Percentiles rank a stretch among this genome's conserved stretches.
Conservation (phyloP, 2,797 vertebrate genomes). For the Adrianichthys oophorus region DNA sequence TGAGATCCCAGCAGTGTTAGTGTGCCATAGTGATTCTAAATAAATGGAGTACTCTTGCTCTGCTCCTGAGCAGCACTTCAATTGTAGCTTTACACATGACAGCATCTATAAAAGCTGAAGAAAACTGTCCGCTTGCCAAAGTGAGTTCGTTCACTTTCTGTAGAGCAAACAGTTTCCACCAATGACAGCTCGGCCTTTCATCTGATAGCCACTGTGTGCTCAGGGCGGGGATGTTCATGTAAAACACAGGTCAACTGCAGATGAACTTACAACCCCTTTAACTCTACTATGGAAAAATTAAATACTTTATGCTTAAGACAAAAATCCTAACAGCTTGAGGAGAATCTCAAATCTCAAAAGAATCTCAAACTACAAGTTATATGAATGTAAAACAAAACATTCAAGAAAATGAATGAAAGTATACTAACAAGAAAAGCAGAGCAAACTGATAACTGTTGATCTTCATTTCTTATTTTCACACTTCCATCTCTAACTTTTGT, state of each 20-base stretch:
- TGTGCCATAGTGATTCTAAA: conserved; percentile 30
- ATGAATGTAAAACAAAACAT: too few relatives aligned
- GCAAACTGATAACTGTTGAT: too few relatives aligned
- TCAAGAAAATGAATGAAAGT: too few relatives aligned
- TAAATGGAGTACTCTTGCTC: conserved; percentile 47
- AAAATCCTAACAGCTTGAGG: too few relatives aligned
- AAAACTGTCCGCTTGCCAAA: conserved; percentile 38
- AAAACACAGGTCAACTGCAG: not conserved
- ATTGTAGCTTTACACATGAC: conserved; percentile 66
- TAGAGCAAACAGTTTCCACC: conserved; percentile 48
- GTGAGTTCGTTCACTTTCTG: conserved; percentile 24
- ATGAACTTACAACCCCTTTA: too few relatives aligned
- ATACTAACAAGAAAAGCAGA: too few relatives aligned
- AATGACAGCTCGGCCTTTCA: conserved; percentile 25
- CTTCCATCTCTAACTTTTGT: too few relatives aligned
- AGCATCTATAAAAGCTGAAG: conserved; percentile 62
- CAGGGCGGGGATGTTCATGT: not conserved
- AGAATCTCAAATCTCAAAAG: too few relatives aligned
- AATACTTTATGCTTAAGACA: too few relatives aligned
- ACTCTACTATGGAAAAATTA: too few relatives aligned
- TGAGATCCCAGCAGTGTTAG: conserved; percentile 10
- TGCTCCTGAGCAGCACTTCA: conserved; percentile 51
- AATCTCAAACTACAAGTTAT: too few relatives aligned
- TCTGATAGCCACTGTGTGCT: conserved; percentile 1
- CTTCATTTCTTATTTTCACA: too few relatives aligned